Evolutionary conservation across 2,113 vertebrate species (phyloP).

Genomic region (Pelobates fuscus): DNA sequence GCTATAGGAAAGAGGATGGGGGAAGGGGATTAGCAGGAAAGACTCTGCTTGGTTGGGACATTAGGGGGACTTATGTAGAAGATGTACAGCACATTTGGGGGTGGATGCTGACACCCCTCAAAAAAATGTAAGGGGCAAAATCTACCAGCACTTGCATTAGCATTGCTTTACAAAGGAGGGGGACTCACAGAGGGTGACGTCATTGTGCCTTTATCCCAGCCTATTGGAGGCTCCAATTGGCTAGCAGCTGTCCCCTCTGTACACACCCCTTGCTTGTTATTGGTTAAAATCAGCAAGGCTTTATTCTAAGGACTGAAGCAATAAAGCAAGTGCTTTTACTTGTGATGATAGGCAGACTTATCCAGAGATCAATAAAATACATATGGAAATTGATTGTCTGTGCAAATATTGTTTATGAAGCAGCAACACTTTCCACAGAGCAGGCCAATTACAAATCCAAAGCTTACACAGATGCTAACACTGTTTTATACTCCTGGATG

Average conservation of each 20-base stretch:
- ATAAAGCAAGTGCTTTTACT: constrained; percentile 19
- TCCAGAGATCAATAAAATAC: background rate
- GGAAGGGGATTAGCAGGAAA: background rate
- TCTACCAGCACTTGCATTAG: constrained; percentile 5
- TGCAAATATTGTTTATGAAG: too few species aligned
- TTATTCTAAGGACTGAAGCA: constrained; percentile 39
- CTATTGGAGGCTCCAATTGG: constrained; percentile 13
- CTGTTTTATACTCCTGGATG: too few species aligned
- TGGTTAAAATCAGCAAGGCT: background rate
- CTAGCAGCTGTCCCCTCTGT: constrained; percentile 11
- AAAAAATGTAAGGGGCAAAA: background rate
- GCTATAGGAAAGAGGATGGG: background rate
- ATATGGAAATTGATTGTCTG: background rate
- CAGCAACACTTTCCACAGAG: too few species aligned
- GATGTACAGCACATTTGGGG: background rate
- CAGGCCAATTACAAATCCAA: too few species aligned
- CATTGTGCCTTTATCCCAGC: constrained; percentile 16
- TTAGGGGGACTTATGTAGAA: background rate
- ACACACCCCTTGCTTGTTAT: constrained; percentile 28
- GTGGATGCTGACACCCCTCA: background rate
- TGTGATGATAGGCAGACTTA: background rate
- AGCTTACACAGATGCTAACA: too few species aligned
- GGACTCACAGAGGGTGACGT: constrained; percentile 28
- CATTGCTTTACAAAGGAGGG: constrained; percentile 27
- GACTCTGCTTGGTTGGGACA: background rate